Evolutionary conservation across 2,888 invertebrate genomes (phyloP).

Genomic region (Rhogogaster chlorosoma): DNA sequence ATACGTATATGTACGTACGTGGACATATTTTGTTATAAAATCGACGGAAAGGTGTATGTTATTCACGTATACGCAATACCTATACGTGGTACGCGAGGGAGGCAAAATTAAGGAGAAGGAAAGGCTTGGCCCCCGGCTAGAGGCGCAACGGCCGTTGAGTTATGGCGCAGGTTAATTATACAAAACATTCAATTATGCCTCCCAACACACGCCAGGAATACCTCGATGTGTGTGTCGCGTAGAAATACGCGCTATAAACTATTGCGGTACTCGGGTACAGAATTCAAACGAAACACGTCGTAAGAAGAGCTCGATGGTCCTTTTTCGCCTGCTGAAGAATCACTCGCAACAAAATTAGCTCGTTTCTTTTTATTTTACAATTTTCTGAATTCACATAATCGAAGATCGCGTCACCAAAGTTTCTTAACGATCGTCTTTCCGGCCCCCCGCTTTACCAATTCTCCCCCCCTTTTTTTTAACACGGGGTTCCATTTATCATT

Average conservation of each 20-base stretch:
- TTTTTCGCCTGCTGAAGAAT: background rate
- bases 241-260: background rate
- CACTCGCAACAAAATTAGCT: background rate
- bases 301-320: background rate
- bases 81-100: slow-evolving; percentile 37
- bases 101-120: slow-evolving; percentile 53
- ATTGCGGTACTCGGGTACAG: background rate
- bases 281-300: background rate
- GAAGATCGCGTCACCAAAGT: background rate
- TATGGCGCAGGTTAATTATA: slow-evolving; percentile 78
- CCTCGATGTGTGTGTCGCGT: slow-evolving; percentile 18
- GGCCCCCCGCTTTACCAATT: background rate
- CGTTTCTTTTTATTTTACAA: background rate
- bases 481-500: slow-evolving; percentile 74
- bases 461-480: background rate
- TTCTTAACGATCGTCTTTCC: background rate
- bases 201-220: slow-evolving; percentile 62
- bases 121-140: slow-evolving; percentile 70
- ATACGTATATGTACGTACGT: background rate
- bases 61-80: background rate
- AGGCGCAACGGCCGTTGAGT: slow-evolving; percentile 77
- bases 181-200: slow-evolving; percentile 78
- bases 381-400: background rate
- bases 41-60: background rate
- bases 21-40: background rate